Base-by-base conservation (phyloP, 2,113 vertebrate species). In the Campylomormyrus tamandua region DNA sequence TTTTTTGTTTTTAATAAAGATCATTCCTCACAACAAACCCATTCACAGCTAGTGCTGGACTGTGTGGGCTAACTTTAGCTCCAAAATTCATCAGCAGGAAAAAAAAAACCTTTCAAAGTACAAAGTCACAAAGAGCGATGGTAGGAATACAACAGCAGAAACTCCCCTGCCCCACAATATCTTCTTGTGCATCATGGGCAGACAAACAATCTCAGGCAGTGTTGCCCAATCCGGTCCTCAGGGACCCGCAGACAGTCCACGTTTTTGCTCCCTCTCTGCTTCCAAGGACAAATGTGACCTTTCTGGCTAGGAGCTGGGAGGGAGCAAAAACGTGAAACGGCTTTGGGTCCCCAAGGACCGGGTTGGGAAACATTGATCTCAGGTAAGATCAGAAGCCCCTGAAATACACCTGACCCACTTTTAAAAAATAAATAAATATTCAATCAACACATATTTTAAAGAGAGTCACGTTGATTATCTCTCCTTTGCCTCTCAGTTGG, bases 41-140 rank as follows among this genome's bases (percentile, higher is more conserved):
- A 97, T 98, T 99, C 98, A 98, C 97, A 99, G 97, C 97, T 95
- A 97, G 98, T 97, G 96, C 96, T 96, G 96, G 96, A 96, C 96
- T 97, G 97, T 95, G 97, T 98, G 97, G 97, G 97, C 97, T 96
- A 96, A 97, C 97, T 96, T 96, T 97, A 97, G 98, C 98, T 98
- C 97, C 97, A 97, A 99, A 98, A 99, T 98, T 97, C 98, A 98
- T 99, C 97, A 99, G 99, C 97, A 98, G 98, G 98, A 98, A 98
- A 98, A 98, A 97, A 98, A 96, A 98, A 97, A 96, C 92, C 95
- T 95, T 96, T 96, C 94, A 97, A 96, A 96, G 94, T 94, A 92
- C 46, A 27, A 85, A 90, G 94, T 95, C 94, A 90, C 96, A 94
- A 94, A 92, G 90, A 91, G 84, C 8, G 13, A n/a, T 0, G 1